phyloP scores from a whole-genome alignment of 2,797 vertebrate genomes.

The Sebastes nivosus region DNA sequence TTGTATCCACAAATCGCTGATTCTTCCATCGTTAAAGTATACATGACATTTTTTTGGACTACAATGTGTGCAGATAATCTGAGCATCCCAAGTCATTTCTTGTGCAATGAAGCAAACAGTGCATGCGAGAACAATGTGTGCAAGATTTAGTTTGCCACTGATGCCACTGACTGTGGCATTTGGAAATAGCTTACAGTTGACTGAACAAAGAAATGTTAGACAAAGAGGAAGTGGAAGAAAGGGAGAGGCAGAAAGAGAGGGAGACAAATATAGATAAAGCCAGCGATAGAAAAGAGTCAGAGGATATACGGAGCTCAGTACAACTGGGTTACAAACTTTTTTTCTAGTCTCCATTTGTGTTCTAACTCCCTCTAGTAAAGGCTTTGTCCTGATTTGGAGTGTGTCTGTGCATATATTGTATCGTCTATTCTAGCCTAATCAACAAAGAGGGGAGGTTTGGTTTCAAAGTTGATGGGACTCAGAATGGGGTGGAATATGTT shows the following conservation, averaged over 20 bases:
- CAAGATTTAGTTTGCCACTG: constrained; percentile 53
- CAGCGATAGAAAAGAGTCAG: constrained; percentile 35
- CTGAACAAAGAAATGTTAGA: constrained; percentile 62
- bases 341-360: constrained; percentile 33
- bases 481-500: not conserved
- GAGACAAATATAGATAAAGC: constrained; percentile 54
- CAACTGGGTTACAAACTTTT: constrained; percentile 56
- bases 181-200: constrained; percentile 64
- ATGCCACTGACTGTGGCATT: constrained; percentile 66
- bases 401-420: not conserved
- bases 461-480: not conserved
- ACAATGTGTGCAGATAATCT: constrained; percentile 29
- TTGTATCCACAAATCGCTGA: not conserved
- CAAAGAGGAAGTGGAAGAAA: constrained; percentile 46
- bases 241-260: not conserved
- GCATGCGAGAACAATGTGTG: constrained; percentile 54
- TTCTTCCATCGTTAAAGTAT: not conserved
- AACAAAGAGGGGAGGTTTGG: not conserved
- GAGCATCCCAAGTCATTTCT: constrained; percentile 43
- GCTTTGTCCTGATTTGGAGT: constrained; percentile 46
- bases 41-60: constrained; percentile 37
- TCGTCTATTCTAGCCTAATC: constrained; percentile 5
- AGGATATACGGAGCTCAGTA: constrained; percentile 32
- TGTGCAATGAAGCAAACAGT: constrained; percentile 49
- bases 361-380: constrained; percentile 32